These are phyloP conservation scores for Sitodiplosis mosellana DNA, from an alignment of 1,140 invertebrate genomes.

Conservation along the genomic window DNA sequence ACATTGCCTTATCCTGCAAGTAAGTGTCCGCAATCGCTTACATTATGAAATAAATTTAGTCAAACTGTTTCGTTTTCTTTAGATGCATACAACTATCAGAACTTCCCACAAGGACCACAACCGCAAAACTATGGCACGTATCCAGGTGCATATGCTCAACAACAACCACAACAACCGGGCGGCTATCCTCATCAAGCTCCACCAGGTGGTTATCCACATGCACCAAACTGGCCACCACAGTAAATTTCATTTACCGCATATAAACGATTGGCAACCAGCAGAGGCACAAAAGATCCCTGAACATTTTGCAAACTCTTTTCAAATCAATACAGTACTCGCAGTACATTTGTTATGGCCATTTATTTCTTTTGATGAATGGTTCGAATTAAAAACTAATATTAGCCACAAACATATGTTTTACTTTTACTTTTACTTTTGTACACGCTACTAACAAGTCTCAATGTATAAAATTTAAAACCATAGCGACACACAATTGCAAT, in stretches of 20 bases:
- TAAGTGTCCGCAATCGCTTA: slow-evolving; percentile 17
- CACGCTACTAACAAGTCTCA: no score
- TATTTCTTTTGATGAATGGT: no score
- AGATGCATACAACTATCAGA: slow-evolving; percentile 27
- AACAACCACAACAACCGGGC: slow-evolving; percentile 15
- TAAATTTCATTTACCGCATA: neutral
- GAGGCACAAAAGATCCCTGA: no score
- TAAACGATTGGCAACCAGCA: no score
- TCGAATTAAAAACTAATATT: no score
- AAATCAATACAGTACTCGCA: no score
- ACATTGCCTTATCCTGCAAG: slow-evolving; percentile 52
- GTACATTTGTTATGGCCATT: no score
- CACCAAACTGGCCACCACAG: neutral
- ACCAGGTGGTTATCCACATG: slow-evolving; percentile 12
- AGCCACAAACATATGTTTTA: no score
- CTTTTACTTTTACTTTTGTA: no score
- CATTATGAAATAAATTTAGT: neutral
- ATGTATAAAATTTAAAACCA: no score
- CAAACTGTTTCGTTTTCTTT: neutral
- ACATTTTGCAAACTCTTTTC: no score
- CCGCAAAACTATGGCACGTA: slow-evolving; percentile 23
- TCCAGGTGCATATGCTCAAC: slow-evolving; percentile 22
- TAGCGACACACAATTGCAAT: no score
- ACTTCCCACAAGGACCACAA: slow-evolving; percentile 25
- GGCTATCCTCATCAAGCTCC: slow-evolving; percentile 11